Evolutionary conservation across 2,113 vertebrate genomes (phyloP).

Genomic region (Jacana jacana): DNA sequence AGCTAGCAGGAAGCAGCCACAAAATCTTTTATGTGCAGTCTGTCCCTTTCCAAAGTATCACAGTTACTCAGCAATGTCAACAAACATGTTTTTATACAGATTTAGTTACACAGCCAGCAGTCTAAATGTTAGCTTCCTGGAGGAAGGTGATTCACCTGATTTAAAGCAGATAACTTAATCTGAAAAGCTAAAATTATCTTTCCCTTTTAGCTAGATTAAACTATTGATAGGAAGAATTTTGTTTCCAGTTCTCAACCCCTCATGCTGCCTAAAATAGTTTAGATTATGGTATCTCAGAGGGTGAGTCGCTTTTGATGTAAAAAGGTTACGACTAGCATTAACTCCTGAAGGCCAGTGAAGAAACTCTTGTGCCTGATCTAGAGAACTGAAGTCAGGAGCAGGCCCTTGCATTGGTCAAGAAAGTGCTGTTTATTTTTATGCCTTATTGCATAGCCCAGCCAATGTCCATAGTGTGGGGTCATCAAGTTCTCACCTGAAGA

Average conservation of each 20-base stretch:
- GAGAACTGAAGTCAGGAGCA: neutral
- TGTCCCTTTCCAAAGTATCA: neutral
- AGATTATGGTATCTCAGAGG: neutral
- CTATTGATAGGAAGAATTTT: neutral
- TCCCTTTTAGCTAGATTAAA: conserved; percentile 5
- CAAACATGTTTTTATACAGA: neutral
- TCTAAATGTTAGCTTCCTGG: neutral
- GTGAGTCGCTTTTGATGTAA: neutral
- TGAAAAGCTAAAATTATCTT: conserved; percentile 21
- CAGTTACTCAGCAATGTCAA: conserved; percentile 12
- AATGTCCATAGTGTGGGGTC: neutral
- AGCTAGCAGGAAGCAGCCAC: neutral
- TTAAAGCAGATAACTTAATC: conserved; percentile 35
- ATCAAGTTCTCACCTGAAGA: neutral
- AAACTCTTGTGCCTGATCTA: neutral
- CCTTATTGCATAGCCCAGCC: neutral
- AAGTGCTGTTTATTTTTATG: neutral
- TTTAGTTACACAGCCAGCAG: neutral
- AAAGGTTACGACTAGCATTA: neutral
- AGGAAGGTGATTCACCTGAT: conserved; percentile 37
- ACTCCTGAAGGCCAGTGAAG: neutral
- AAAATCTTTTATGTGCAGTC: neutral
- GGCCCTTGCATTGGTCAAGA: neutral
- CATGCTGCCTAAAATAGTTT: neutral
- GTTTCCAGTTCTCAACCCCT: neutral